Conservation (phyloP, 2,113 vertebrate species). For the Rhombomys opimus region DNA sequence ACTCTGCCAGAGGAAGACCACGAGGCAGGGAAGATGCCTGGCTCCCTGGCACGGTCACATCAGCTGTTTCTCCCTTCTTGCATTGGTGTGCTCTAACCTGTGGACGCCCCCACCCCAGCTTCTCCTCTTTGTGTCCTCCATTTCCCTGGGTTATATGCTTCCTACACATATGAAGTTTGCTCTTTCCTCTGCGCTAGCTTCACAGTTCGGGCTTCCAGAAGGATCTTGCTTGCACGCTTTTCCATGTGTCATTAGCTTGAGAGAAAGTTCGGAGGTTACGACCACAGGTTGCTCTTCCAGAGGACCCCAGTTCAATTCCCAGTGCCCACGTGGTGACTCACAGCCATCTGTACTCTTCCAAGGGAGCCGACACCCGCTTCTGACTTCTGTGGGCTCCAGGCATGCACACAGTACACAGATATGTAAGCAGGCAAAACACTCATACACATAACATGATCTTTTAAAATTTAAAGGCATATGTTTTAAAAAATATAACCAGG, state of each 20-base stretch:
- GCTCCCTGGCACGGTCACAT: not conserved
- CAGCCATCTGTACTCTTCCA: no score
- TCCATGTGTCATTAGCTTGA: not conserved
- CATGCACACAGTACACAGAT: not conserved
- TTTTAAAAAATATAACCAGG: constrained; percentile 23
- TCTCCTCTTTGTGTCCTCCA: not conserved
- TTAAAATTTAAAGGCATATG: not conserved
- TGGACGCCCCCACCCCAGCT: not conserved
- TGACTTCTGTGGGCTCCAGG: no score
- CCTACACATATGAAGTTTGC: not conserved
- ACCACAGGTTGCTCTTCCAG: no score
- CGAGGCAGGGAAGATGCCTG: not conserved
- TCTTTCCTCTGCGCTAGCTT: not conserved
- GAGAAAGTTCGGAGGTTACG: no score
- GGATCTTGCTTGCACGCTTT: not conserved
- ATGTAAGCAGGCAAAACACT: not conserved
- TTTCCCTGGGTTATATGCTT: not conserved
- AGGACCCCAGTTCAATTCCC: no score
- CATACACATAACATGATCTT: not conserved
- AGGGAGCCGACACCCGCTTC: no score
- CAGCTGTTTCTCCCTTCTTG: not conserved
- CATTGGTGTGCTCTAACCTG: not conserved
- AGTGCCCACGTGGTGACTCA: no score
- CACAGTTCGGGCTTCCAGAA: not conserved
- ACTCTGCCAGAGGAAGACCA: not conserved